phyloP scores from a whole-genome alignment of 2,113 vertebrate species.

The Pseudorhombus dupliciocellatus region DNA sequence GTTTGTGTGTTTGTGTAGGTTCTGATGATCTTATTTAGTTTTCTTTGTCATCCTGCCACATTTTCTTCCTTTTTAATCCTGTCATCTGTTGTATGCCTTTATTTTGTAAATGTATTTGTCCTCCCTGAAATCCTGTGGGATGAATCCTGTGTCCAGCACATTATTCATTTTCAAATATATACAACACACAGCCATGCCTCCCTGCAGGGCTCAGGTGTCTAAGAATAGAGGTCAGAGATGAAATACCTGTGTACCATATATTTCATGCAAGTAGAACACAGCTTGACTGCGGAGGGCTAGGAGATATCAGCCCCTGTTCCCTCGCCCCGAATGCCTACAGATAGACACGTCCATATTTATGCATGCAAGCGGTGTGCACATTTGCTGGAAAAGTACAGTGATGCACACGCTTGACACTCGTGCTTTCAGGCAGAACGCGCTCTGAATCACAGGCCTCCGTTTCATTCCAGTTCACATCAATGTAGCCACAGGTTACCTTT shows the following conservation, averaged over 20 bases:
- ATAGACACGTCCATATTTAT: neutral
- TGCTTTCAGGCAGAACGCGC: conserved; percentile 29
- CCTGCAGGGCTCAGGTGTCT: neutral
- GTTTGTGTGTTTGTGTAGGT: neutral
- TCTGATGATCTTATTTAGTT: neutral
- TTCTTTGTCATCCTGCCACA: neutral
- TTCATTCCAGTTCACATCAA: conserved; percentile 30
- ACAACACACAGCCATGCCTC: neutral
- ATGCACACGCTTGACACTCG: conserved; percentile 3
- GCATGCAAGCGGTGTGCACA: neutral
- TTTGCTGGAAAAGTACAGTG: neutral
- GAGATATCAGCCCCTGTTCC: conserved; percentile 12
- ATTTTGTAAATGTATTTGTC: neutral
- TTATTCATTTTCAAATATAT: neutral
- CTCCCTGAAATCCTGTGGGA: neutral
- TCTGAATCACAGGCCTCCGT: conserved; percentile 17
- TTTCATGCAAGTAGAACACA: conserved; percentile 22
- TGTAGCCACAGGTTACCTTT: conserved; percentile 31
- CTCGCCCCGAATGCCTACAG: neutral
- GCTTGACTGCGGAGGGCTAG: neutral
- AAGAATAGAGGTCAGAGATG: conserved; percentile 6
- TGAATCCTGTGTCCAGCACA: neutral
- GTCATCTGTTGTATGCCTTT: neutral
- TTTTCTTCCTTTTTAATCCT: neutral
- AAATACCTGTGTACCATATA: conserved; percentile 16